Base-by-base conservation (phyloP, 2,113 vertebrate genomes). In the Sylvietta virens region DNA sequence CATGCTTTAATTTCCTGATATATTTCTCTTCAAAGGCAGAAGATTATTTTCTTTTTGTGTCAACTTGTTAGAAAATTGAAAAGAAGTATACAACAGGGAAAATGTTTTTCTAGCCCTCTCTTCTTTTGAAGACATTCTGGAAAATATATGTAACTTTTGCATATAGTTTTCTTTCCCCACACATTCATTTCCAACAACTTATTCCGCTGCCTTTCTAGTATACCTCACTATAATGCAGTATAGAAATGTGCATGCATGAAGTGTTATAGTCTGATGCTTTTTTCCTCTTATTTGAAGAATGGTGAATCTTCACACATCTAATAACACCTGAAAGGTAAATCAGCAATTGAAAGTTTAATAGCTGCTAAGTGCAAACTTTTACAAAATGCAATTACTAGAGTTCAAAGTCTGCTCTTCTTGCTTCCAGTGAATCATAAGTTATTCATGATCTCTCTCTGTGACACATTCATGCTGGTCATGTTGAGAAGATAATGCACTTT, bases 401-500 rank as follows among this genome's bases (percentile, higher is more conserved):
- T 93, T 95, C 42, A 84, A 86, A 93, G 76, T 67, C 44, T 60
- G 16, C 6, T 73, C 27, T 69, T 76, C 53, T 66, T 91, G 12
- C 33, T 91, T 86, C 56, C 33, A 90, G 35, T 73, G 64, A 88
- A 86, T 74, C 33, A 19, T 81, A 93, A 88, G 67, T 91, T 93
- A 90, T 78, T 92, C 50, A 81, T 74, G 33, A 5, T 66, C 9
- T 86, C 22, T 71, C 50, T 77, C 45, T 71, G 35, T 81, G 58
- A 70, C 72, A 77, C 0, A 0, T 50, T 86, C 67, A 78, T 88
- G 47, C 35, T 78, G 80, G 51, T 78, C 56, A 47, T 71, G 47
- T 84, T 71, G 60, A 78, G 72, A 77, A 86, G 65, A 51, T 78
- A 88, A 93, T 71, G 64, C 0, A 0, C 12, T 81, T 88, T 86